phyloP scores from a whole-genome alignment of 2,888 invertebrate species.

The Ctenicera cuprea region DNA sequence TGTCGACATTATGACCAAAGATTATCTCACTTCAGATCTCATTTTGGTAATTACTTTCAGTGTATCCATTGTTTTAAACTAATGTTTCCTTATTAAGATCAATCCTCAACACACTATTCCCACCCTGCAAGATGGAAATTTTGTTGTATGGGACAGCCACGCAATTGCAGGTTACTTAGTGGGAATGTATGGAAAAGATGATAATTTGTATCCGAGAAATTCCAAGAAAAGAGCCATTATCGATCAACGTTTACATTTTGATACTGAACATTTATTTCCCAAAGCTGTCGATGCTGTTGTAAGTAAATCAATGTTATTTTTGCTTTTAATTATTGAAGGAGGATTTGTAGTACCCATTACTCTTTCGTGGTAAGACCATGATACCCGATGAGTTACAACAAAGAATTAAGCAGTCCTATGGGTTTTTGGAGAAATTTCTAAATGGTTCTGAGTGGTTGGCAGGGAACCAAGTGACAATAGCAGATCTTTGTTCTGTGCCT shows the following conservation, averaged over 20 bases:
- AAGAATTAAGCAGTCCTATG: constrained; percentile 67
- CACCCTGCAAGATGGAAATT: constrained; percentile 76
- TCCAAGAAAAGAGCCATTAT: constrained; percentile 73
- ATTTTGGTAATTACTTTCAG: constrained; percentile 67
- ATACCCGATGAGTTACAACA: constrained; percentile 68
- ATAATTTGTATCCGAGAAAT: constrained; percentile 76
- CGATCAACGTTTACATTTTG: constrained; percentile 75
- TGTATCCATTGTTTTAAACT: neutral
- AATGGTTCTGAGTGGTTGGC: constrained; percentile 61
- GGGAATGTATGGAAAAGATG: constrained; percentile 68
- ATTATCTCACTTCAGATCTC: constrained; percentile 70
- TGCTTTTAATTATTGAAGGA: neutral
- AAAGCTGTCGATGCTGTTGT: constrained; percentile 72
- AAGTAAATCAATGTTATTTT: constrained; percentile 34
- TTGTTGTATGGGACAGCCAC: constrained; percentile 73
- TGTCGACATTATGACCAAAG: constrained; percentile 71
- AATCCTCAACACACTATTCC: constrained; percentile 78
- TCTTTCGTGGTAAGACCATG: constrained; percentile 65
- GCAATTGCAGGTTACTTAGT: constrained; percentile 71
- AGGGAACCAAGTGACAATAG: constrained; percentile 65
- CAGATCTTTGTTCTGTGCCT: constrained; percentile 66
- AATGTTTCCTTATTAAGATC: constrained; percentile 61
- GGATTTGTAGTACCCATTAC: constrained; percentile 56
- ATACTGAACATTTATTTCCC: constrained; percentile 74
- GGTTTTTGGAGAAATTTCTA: constrained; percentile 65